Conservation (phyloP, 2,113 vertebrate species). For the Callorhinus ursinus region DNA sequence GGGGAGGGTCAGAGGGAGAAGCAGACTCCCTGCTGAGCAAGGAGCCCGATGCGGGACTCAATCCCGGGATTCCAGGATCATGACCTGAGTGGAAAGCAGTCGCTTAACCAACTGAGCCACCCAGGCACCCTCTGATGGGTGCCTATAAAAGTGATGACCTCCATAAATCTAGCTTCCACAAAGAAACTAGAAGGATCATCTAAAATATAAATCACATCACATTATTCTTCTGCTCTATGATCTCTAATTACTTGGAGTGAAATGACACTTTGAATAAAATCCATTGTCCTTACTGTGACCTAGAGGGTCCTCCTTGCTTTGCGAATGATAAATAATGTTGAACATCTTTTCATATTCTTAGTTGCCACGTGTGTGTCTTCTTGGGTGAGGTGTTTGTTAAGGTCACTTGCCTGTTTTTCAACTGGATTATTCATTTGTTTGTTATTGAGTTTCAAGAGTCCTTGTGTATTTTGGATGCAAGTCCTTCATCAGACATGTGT, state of each 20-base stretch:
- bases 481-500: neutral
- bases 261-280: neutral
- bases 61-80: no score
- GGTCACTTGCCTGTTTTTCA: neutral
- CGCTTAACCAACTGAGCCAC: no score
- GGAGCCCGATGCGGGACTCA: no score
- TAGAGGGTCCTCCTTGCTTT: neutral
- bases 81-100: no score
- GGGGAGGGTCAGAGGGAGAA: no score
- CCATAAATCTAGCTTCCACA: neutral
- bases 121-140: no score
- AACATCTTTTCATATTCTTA: neutral
- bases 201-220: neutral
- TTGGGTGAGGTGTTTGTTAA: neutral
- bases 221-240: constrained; percentile 11
- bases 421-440: neutral
- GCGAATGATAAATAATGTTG: neutral
- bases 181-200: neutral
- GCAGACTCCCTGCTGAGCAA: no score
- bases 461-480: neutral
- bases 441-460: neutral
- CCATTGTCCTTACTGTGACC: neutral
- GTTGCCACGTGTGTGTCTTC: neutral
- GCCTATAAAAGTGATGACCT: neutral
- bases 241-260: neutral